Evolutionary conservation across 2,888 invertebrate genomes (phyloP), one percentile per base, ranked within the genome.

Genomic region (Sceliomorpha sp.): DNA sequence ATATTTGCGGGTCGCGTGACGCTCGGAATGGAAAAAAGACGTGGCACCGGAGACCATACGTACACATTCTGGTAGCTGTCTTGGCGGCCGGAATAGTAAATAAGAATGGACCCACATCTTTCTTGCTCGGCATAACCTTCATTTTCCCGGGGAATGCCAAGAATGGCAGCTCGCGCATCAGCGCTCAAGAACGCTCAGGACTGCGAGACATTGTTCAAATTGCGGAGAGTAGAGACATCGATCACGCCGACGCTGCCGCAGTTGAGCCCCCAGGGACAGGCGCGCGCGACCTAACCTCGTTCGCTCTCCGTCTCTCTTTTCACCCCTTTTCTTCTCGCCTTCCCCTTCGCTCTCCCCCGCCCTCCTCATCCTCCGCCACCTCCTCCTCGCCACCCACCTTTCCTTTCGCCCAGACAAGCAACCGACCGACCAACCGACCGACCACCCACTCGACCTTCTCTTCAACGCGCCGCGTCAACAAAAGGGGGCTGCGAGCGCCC

Each of bases 121-220:
- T 75, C 72, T 71, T 71, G 56, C 73, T 58, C 63, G 75, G 70
- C 78, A 72, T 77, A 78, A 74, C 80, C 79, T 81, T 84, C 82
- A 77, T 83, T 84, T 83, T 71, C 66, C 50, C 73, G 48, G 60
- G 60, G 80, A 79, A 82, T 81, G 70, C 71, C 56, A 67, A 62
- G 79, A 81, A 83, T 82, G 80, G 74, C 73, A 71, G 74, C 73
- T 73, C 60, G 50, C 55, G 56, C 59, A 42, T 40, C 36, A 45
- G 50, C 47, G 59, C 60, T 60, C 60, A 68, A 69, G 62, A 56
- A 36, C 68, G 69, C 53, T 62, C 66, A 67, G 69, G 70, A 67
- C 62, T 63, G 58, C 68, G 73, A 70, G 84, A 84, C 84, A 85
- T 85, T 85, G 84, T 82, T 85, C 82, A 83, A 84, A 82, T 84